Base-by-base conservation (phyloP, 1,140 invertebrate genomes). In the Cylas formicarius region DNA sequence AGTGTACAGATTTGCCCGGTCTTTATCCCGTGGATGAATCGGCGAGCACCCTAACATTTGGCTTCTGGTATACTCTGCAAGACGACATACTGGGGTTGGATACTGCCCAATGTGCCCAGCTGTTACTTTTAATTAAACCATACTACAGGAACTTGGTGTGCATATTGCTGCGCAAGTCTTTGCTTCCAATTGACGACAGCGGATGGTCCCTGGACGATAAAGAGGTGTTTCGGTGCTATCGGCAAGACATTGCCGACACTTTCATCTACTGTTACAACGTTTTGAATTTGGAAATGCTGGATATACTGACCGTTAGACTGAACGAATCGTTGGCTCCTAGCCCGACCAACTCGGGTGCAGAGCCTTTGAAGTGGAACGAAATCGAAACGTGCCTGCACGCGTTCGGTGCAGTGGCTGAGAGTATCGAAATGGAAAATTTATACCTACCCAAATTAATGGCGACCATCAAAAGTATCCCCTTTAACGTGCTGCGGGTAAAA, bases 1-100 rank as follows among this genome's bases (percentile, higher is more conserved):
- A 79, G 34, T 90, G 87, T 59, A 84, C 84, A 10, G 78, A 78
- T 41, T 75, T 86, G 42, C 80, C 84, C 10, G 87, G 89, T 0
- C 73, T 82, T 41, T 92, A 86, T 71, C 88, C 89, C 0, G 72
- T 82, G 2, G 83, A 93, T 58, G 90, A 93, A 67, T 82, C 75
- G 0, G 78, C 81, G 35, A 91, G 87, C 60, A 83, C 81, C 31
- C 72, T 91, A 49, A 77, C 89, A 0, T 84, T 94, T 66, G 81
- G 83, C 1, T 90, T 94, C 65, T 96, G 91, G 91, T 94, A 87
- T 62, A 80, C 82, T 31, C 67, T 95, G 21, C 90, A 94, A 71
- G 84, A 86, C 53, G 76, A 82, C 47, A 65, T 83, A 2, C 49
- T 70, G 4, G 70, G 69, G 1, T 55, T 75, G 9, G 73, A 77